Evolutionary conservation across 2,888 invertebrate species (phyloP), one percentile per base, ranked within the genome.

Genomic region (Dryomyza anilis): DNA sequence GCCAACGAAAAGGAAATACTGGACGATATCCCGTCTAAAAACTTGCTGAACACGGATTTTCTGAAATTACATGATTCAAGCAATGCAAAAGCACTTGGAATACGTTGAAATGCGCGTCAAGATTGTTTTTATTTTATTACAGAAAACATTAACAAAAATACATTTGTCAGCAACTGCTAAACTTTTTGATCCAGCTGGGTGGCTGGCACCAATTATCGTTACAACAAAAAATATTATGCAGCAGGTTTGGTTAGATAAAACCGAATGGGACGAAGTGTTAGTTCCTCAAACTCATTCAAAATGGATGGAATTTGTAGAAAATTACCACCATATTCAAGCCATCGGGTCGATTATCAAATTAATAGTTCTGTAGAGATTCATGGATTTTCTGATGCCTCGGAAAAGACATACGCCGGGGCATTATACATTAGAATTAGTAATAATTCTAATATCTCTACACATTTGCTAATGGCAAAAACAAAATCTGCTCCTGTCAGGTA

Each of bases 1-100:
- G 56, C 56, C 14, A 56, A 56, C 21, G 14, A 33, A 8, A 56
- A 16, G 39, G 19, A 23, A 29, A 56, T 56, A 10, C 52, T 52
- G 3, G 8, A 10, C 23, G 27, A 50, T 14, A 3, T 59, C 2
- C 48, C 46, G 10, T 19, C 33, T 19, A 16, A 46, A 12, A 45
- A 59, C 16, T 21, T 61, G 4, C 19, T 50, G 33, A 16, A 36
- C 5, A 52, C 50, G 36, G 61, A 52, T 27, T 61, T 61, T 12
- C 25, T 61, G 12, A 19, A 14, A 6, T 59, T 61, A 7, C 52
- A 52, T n/a, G 52, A 52, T 2, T 39, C 27, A 12, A 61, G 61
- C 30, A 19, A 36, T 25, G 39, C 52, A 8, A 61, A 61, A 25
- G 52, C 52, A 1, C 33, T 53, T 10, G 52, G 53, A 23, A 39